Evolutionary conservation across 2,113 vertebrate genomes (phyloP).

Genomic region (Aphelocoma coerulescens): DNA sequence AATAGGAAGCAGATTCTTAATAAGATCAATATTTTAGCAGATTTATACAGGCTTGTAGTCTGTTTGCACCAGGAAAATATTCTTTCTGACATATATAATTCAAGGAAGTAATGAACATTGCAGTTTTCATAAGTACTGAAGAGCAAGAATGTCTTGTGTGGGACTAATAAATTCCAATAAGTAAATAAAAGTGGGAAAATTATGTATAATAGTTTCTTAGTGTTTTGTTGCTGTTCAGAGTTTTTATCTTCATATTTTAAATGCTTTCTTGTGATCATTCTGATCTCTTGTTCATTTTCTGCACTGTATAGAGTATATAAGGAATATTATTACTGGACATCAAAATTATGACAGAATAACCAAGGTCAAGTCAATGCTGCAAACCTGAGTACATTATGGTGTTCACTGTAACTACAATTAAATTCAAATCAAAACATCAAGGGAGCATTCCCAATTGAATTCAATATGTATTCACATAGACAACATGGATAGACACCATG

Average conservation of each 20-base stretch:
- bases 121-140: background rate
- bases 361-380: conserved; percentile 11
- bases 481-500: background rate
- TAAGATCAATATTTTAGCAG: background rate
- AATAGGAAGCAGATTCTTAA: background rate
- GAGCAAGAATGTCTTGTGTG: background rate
- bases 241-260: background rate
- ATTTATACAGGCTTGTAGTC: background rate
- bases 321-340: background rate
- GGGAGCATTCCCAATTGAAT: background rate
- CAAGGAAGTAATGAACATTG: background rate
- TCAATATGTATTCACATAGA: background rate
- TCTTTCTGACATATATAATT: background rate
- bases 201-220: background rate
- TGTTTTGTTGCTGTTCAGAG: background rate
- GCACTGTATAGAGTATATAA: background rate
- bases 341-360: background rate
- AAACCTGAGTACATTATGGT: background rate
- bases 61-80: background rate
- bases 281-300: background rate
- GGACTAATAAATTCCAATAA: background rate
- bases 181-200: background rate
- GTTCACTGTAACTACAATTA: conserved; percentile 4
- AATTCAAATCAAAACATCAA: conserved; percentile 39
- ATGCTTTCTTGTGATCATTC: background rate